Percentiles rank a stretch among this genome's conserved stretches.
phyloP scores from a whole-genome alignment of 2,888 invertebrate genomes.

The Danaus chrysippus region DNA sequence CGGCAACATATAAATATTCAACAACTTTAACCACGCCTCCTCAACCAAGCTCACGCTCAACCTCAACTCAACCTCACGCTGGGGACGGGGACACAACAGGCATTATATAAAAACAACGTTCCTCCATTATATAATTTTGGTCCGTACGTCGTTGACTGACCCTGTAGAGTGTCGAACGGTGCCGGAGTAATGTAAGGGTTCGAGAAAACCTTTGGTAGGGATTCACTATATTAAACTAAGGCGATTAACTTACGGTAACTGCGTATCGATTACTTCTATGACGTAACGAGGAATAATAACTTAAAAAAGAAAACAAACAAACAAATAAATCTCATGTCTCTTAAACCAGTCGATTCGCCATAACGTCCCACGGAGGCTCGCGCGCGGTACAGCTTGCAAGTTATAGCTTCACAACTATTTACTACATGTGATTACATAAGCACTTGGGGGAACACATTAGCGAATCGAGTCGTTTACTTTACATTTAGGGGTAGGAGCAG shows the following conservation, averaged over 20 bases:
- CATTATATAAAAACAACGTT: conserved; percentile 47
- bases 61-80: no score
- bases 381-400: conserved; percentile 23
- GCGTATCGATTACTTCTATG: conserved; percentile 62
- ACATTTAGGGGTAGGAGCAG: conserved; percentile 11
- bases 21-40: conserved; percentile 45
- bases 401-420: conserved; percentile 22
- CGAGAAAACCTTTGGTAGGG: conserved; percentile 71
- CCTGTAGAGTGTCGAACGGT: conserved; percentile 57
- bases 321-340: conserved; percentile 3
- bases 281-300: conserved; percentile 36
- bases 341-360: conserved; percentile 32
- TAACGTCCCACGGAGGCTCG: conserved; percentile 20
- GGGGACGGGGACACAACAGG: conserved; percentile 53
- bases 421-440: conserved; percentile 28
- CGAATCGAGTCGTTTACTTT: conserved; percentile 30
- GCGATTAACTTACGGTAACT: conserved; percentile 75
- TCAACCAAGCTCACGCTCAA: conserved; percentile 34
- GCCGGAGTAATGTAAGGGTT: conserved; percentile 54
- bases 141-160: conserved; percentile 65
- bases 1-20: conserved; percentile 49
- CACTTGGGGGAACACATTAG: conserved; percentile 25
- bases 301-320: conserved; percentile 18
- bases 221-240: conserved; percentile 70
- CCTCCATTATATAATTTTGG: conserved; percentile 52